These are phyloP conservation scores for Empidonax alnorum DNA, from an alignment of 2,113 vertebrate genomes.

Conservation along the genomic window DNA sequence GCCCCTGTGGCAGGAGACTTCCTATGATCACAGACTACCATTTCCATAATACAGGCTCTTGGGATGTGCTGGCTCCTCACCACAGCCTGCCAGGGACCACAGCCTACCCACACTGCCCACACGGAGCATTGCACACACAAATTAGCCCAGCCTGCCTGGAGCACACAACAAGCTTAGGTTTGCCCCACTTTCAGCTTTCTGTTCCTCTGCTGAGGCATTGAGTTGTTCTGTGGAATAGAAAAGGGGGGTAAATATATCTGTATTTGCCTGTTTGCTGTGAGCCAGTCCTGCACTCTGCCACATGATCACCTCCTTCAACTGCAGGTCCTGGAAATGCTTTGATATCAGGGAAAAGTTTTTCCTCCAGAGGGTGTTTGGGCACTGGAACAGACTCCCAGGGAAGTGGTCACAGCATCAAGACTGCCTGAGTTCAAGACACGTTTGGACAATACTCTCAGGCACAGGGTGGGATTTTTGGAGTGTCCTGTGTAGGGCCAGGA, in stretches of 20 bases:
- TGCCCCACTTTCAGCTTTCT: not conserved
- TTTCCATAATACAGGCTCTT: not conserved
- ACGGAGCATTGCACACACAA: not conserved
- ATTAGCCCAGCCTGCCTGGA: not conserved
- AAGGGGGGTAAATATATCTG: not conserved
- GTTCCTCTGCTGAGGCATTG: not conserved
- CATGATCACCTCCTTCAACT: accelerated
- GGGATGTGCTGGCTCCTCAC: not conserved
- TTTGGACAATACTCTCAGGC: not conserved
- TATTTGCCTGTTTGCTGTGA: not conserved
- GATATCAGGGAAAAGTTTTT: not conserved
- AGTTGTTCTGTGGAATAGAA: not conserved
- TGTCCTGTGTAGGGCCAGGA: not conserved
- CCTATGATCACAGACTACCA: not conserved
- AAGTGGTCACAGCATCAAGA: not conserved
- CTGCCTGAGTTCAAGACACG: not conserved
- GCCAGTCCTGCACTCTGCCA: not conserved
- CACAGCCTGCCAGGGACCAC: accelerated
- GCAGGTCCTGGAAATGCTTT: not conserved
- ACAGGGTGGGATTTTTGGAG: not conserved
- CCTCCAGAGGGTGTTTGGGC: not conserved
- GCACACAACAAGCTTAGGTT: not conserved
- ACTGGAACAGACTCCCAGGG: not conserved
- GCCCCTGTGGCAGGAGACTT: not conserved
- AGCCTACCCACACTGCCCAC: accelerated